Evolutionary conservation across 2,888 invertebrate genomes (phyloP), one percentile per base, ranked within the genome.

Genomic region (Nebria brevicollis): DNA sequence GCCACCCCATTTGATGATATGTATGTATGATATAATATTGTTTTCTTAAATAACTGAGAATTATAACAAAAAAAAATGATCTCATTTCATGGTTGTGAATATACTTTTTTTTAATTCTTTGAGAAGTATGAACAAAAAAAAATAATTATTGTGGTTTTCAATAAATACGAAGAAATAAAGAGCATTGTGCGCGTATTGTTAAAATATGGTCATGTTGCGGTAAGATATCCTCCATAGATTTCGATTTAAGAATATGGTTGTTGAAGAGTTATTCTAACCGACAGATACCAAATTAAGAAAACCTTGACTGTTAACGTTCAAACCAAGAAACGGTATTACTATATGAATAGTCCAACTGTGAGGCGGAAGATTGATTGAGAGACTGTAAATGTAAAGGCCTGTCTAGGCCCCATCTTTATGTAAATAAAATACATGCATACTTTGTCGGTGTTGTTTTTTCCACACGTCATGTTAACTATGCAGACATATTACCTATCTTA

Each of bases 401-500:
- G 26, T n/a, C 25, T 34, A 26, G 26, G 72, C 72, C 13, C 34
- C 26, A 34, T 10, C 72, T 72, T 72, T 26, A 72, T 72, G 72
- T 72, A 72, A 72, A 72, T 72, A 72, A 26, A 72, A 72, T 72
- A 72, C 72, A 72, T 34, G 72, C 34, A 72, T 26, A 72, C 72
- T 20, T 72, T 72, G 72, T 72, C 72, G 72, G 26, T 34, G 26
- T 72, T n/a, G n/a, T 34, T 72, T 72, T 72, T 34, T 20, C 72
- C 34, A 34, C 34, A 72, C 34, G 72, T 72, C 72, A 72, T 79
- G 79, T 79, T 79, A 79, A 73, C 75, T 79, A 79, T 79, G 79
- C 79, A 79, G 75, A 75, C 79, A 79, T 75, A 75, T 79, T 79
- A 70, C 79, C 79, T 75, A 79, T 79, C 79, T 79, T 79, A 79